A percentile compares a stretch with the other conserved stretches of the same genome.
These are phyloP conservation scores for Drosophila phalerata DNA, from an alignment of 2,888 invertebrate species.

Conservation along the genomic window DNA sequence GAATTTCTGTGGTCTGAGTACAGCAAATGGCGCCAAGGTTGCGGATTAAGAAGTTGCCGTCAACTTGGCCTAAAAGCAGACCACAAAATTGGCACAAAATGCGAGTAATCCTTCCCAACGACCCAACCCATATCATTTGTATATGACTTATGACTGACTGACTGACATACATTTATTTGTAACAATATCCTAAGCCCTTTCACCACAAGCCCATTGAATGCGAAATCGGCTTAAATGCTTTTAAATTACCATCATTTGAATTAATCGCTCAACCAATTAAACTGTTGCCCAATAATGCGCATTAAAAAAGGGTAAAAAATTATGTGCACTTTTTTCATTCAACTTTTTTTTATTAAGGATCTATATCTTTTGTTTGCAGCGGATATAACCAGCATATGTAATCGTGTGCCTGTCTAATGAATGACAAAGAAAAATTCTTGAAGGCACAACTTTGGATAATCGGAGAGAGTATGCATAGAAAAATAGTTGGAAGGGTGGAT, in stretches of 20 bases:
- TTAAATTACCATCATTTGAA: slow-evolving; percentile 35
- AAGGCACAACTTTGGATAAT: slow-evolving; percentile 32
- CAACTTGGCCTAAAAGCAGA: slow-evolving; percentile 19
- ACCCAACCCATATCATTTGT: neutral
- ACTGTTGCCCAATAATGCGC: slow-evolving; percentile 11
- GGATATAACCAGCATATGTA: slow-evolving; percentile 38
- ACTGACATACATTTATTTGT: slow-evolving; percentile 4
- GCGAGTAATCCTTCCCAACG: neutral
- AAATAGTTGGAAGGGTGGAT: neutral
- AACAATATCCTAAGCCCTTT: neutral
- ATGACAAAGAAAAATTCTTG: slow-evolving; percentile 31
- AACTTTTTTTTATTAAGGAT: neutral
- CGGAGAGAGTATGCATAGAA: slow-evolving; percentile 3
- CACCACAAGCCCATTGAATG: slow-evolving; percentile 17
- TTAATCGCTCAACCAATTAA: slow-evolving; percentile 34
- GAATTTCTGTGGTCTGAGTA: slow-evolving; percentile 10
- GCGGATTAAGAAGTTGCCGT: slow-evolving; percentile 31
- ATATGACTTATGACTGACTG: slow-evolving; percentile 3
- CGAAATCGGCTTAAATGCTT: slow-evolving; percentile 24
- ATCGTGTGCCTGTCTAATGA: slow-evolving; percentile 32
- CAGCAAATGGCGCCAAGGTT: slow-evolving; percentile 14
- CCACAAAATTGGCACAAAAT: slow-evolving; percentile 20
- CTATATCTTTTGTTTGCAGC: neutral
- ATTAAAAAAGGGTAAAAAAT: neutral
- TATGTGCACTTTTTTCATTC: slow-evolving; percentile 1